Evolutionary conservation across 2,888 invertebrate species (phyloP).

Genomic region (Sceliomorpha sp.): DNA sequence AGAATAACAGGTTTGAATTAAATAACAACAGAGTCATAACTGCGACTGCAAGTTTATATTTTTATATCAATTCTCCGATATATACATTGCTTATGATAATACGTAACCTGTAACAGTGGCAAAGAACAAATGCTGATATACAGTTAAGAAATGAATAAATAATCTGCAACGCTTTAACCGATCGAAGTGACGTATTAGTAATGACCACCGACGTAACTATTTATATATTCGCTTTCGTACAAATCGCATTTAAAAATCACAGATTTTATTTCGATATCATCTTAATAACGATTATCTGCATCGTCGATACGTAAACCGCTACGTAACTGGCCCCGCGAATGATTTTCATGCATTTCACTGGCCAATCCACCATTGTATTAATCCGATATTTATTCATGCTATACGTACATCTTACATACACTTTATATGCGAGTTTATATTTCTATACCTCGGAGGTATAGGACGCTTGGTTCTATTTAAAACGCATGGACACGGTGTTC

Average conservation of each 20-base stretch:
- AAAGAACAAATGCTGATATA: slow-evolving; percentile 37
- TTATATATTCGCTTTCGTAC: slow-evolving; percentile 38
- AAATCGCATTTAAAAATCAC: slow-evolving; percentile 46
- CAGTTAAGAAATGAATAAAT: too few species aligned
- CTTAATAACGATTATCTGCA: slow-evolving; percentile 17
- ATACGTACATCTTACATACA: slow-evolving; percentile 32
- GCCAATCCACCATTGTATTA: slow-evolving; percentile 30
- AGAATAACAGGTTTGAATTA: neutral
- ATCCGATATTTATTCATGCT: slow-evolving; percentile 35
- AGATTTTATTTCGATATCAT: slow-evolving; percentile 45
- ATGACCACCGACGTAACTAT: slow-evolving; percentile 17
- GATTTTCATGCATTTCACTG: slow-evolving; percentile 27
- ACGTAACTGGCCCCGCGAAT: slow-evolving; percentile 9
- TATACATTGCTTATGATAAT: slow-evolving; percentile 41
- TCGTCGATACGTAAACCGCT: slow-evolving; percentile 19
- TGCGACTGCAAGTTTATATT: slow-evolving; percentile 32
- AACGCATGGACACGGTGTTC: too few species aligned
- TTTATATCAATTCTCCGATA: slow-evolving; percentile 36
- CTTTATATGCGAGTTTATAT: slow-evolving; percentile 38
- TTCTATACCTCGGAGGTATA: too few species aligned
- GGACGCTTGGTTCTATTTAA: too few species aligned
- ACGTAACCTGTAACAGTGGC: slow-evolving; percentile 34
- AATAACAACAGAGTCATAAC: neutral
- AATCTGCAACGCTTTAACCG: slow-evolving; percentile 36
- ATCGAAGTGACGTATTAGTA: slow-evolving; percentile 22